Conservation (phyloP, 2,113 vertebrate species). For the Hipposideros armiger region DNA sequence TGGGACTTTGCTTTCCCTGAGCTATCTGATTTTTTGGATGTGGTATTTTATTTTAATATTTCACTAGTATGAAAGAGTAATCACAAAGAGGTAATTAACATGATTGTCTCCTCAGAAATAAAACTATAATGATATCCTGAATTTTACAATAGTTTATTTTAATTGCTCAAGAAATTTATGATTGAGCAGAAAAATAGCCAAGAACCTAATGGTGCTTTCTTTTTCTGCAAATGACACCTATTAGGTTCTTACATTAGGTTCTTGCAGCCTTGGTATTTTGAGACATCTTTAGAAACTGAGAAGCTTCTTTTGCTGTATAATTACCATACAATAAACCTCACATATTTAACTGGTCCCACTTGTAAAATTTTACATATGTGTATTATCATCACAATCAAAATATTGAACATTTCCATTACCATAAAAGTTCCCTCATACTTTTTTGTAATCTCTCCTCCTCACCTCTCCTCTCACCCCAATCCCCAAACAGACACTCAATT, state of each 20-base stretch:
- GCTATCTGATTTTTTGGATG: neutral
- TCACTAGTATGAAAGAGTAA: neutral
- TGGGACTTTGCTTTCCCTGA: constrained; percentile 51
- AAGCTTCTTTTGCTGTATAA: neutral
- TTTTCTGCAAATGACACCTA: constrained; percentile 21
- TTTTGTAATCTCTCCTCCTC: neutral
- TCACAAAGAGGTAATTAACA: neutral
- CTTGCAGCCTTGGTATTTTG: neutral
- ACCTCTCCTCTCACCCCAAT: accelerated
- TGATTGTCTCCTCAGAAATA: constrained; percentile 47
- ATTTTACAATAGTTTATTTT: neutral
- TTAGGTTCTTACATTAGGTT: neutral
- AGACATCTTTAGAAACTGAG: neutral
- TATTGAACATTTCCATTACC: neutral
- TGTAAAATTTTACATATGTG: neutral
- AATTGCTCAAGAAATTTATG: neutral
- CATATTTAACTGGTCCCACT: neutral
- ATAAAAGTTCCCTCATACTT: neutral
- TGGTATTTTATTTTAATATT: neutral
- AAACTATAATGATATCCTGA: neutral
- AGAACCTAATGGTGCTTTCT: neutral
- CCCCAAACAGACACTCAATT: neutral
- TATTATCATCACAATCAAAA: neutral
- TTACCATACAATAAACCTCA: neutral
- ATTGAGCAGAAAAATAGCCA: neutral